Evolutionary conservation across 1,140 invertebrate genomes (phyloP).

Genomic region (Triops cancriformis): DNA sequence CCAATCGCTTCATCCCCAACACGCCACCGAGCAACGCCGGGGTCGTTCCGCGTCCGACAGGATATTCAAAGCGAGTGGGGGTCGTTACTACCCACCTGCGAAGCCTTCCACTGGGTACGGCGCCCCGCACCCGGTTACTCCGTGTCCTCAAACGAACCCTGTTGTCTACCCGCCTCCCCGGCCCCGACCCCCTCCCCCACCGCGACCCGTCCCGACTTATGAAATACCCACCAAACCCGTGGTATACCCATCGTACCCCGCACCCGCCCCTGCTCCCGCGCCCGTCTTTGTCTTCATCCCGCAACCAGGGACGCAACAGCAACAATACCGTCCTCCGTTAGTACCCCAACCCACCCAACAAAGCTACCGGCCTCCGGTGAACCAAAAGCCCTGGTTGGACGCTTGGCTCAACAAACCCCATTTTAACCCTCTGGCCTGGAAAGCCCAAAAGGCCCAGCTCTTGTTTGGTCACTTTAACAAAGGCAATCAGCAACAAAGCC

Average conservation of each 20-base stretch:
- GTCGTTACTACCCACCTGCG: slow-evolving; percentile 1
- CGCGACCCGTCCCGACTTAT: background rate
- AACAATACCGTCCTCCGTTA: background rate
- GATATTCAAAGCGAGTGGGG: background rate
- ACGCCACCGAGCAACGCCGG: background rate
- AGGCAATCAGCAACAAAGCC: background rate
- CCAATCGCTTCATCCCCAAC: background rate
- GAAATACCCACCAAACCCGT: background rate
- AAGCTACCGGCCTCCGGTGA: background rate
- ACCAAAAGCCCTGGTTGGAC: slow-evolving; percentile 2
- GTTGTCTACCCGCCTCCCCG: background rate
- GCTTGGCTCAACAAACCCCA: background rate
- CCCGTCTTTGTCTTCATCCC: background rate
- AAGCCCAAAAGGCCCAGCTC: background rate
- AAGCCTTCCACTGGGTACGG: background rate
- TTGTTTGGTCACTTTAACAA: background rate
- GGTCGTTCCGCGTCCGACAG: background rate
- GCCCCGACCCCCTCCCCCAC: background rate
- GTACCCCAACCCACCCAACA: too few relatives aligned
- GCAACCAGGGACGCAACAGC: background rate
- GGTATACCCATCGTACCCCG: background rate
- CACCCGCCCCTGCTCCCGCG: background rate
- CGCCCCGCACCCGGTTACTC: background rate
- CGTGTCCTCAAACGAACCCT: background rate
- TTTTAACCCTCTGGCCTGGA: background rate